Evolutionary conservation across 2,888 invertebrate species (phyloP), one percentile per base, ranked within the genome.

Genomic region (Ptychoptera albimana): DNA sequence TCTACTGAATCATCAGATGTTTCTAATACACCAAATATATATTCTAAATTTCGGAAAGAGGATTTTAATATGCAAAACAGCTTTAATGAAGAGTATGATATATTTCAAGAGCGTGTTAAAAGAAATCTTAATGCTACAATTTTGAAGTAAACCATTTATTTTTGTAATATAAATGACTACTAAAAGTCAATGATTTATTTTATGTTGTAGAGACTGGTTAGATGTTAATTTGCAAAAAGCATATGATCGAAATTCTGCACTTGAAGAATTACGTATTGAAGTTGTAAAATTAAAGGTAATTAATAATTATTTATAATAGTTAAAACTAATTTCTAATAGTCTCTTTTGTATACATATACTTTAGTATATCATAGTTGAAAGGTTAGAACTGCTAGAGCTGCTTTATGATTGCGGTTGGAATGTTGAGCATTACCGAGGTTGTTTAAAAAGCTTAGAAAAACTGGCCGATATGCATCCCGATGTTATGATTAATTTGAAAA

Each of bases 331-430:
- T n/a, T n/a, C n/a, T n/a, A n/a, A n/a, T n/a, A n/a, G n/a, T n/a
- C n/a, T n/a, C n/a, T n/a, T n/a, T n/a, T n/a, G n/a, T n/a, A n/a
- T n/a, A n/a, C n/a, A n/a, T 39, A 39, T 13, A 15, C 38, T 35
- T 30, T 45, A 38, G 34, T 34, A 36, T 16, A 15, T 30, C 10
- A 16, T 39, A 29, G 53, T 61, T 45, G 39, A 55, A 16, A 56
- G 59, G 9, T 66, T 79, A 42, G 69, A 71, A 30, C 57, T 84
- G 11, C 67, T 66, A 34, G 73, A 77, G 50, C 70, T 82, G 3
- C 63, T 72, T 16, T 87, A 86, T 73, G 87, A 87, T 53, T 84
- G 82, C 55, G 87, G 87, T 9, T 88, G 88, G 88, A 86, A 87
- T 56, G 77, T 82, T 46, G 80, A 83, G 53, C 91, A 92, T 58